Percentiles rank a stretch among this genome's conserved stretches.
Evolutionary conservation across 2,113 vertebrate genomes (phyloP).

Genomic region (Vireo altiloquus): DNA sequence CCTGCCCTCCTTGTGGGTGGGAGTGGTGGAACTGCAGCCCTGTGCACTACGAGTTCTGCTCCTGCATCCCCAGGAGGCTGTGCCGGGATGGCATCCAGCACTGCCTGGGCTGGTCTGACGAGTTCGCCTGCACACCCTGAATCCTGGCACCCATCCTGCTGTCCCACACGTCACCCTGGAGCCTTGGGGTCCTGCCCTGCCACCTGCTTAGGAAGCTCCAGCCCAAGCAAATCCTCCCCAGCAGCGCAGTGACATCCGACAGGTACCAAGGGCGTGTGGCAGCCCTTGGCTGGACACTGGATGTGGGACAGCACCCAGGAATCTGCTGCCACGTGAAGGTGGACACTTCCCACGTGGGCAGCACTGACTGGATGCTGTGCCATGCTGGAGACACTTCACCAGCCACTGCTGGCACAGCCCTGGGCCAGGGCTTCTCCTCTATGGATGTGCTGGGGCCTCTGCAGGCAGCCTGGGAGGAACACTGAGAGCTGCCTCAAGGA

Average conservation of each 20-base stretch:
- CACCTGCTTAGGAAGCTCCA: neutral
- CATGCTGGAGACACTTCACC: neutral
- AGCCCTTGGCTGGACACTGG: rapidly evolving
- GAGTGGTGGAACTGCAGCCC: slow-evolving; percentile 76
- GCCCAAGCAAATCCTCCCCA: neutral
- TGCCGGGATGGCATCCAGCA: slow-evolving; percentile 71
- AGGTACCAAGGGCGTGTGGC: neutral
- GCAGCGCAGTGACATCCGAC: rapidly evolving
- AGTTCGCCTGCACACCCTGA: slow-evolving; percentile 64
- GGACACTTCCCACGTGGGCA: neutral
- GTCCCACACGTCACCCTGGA: neutral
- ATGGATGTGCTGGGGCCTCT: neutral
- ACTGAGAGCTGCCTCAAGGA: neutral
- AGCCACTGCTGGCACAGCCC: neutral
- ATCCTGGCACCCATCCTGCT: neutral
- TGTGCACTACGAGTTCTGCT: slow-evolving; percentile 66
- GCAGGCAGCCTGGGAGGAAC: neutral
- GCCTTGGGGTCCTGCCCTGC: neutral
- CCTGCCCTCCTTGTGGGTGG: slow-evolving; percentile 57
- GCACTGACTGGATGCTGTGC: rapidly evolving
- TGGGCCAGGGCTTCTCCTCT: neutral
- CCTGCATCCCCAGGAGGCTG: slow-evolving; percentile 71
- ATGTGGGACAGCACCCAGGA: neutral
- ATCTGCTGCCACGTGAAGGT: rapidly evolving
- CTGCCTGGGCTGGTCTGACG: slow-evolving; percentile 78